phyloP scores from a whole-genome alignment of 2,888 invertebrate genomes.

The Heliconius cydno region DNA sequence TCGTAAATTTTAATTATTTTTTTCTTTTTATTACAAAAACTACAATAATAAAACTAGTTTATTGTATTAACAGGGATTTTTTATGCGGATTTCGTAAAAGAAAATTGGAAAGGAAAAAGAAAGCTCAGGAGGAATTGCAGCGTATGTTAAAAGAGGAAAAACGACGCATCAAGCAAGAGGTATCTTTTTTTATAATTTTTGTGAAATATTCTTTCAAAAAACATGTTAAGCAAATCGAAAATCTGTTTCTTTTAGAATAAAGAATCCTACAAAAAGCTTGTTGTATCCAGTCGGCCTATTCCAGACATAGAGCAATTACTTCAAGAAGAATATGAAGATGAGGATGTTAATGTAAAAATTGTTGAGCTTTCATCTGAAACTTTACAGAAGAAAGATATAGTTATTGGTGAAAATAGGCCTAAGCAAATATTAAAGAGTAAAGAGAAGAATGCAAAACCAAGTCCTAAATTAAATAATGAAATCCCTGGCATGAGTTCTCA shows the following conservation, averaged over 20 bases:
- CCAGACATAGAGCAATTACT: slow-evolving; percentile 88
- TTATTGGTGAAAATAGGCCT: slow-evolving; percentile 88
- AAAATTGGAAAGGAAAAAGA: slow-evolving; percentile 89
- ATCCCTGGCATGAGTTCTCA: slow-evolving; percentile 73
- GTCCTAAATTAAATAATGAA: slow-evolving; percentile 53
- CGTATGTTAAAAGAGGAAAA: slow-evolving; percentile 89
- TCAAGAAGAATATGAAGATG: slow-evolving; percentile 89
- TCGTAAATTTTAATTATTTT: slow-evolving; percentile 40
- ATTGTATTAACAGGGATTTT: slow-evolving; percentile 85
- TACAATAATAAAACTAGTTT: not conserved
- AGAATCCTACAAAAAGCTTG: slow-evolving; percentile 88
- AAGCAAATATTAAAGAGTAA: slow-evolving; percentile 56
- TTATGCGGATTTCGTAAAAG: slow-evolving; percentile 92
- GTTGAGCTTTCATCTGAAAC: slow-evolving; percentile 88
- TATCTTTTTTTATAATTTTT: slow-evolving; percentile 54
- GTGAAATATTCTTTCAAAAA: not conserved
- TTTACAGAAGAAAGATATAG: slow-evolving; percentile 87
- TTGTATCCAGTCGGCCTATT: slow-evolving; percentile 87
- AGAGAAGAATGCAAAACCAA: slow-evolving; percentile 53
- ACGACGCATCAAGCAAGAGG: slow-evolving; percentile 89
- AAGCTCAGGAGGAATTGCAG: slow-evolving; percentile 89
- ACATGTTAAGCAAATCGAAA: not conserved
- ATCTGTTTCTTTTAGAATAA: slow-evolving; percentile 73
- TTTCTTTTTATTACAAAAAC: not conserved
- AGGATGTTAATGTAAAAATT: slow-evolving; percentile 90